Conservation (phyloP, 2,888 invertebrate genomes). For the Ormyrus labotus region DNA sequence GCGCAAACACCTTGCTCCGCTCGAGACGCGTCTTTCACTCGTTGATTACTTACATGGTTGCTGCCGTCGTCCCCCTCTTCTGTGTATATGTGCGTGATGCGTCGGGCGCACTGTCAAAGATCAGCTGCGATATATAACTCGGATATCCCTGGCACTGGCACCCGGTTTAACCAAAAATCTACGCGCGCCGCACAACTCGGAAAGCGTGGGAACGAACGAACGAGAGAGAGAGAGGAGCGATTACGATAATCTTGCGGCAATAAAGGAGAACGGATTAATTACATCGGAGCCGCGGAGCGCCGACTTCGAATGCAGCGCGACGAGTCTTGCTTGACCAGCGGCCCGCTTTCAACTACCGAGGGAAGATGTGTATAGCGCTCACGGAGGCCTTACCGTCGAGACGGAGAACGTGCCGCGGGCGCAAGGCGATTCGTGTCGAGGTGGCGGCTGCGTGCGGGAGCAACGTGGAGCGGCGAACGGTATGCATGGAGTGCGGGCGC, state of each 20-base stretch:
- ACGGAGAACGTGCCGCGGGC: background rate
- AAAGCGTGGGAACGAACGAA: too few species aligned
- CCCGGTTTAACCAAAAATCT: too few species aligned
- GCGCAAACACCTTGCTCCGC: slow-evolving; percentile 19
- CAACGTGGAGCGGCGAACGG: background rate
- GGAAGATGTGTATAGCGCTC: too few species aligned
- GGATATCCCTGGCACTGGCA: background rate
- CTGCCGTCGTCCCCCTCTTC: background rate
- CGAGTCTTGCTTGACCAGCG: slow-evolving; percentile 11
- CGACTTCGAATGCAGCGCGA: background rate
- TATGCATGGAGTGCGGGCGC: too few species aligned
- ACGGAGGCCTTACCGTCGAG: background rate
- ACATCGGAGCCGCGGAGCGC: too few species aligned
- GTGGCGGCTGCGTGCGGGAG: background rate
- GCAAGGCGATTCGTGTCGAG: background rate
- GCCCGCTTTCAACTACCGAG: slow-evolving; percentile 13
- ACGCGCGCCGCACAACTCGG: too few species aligned
- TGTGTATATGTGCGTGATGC: background rate
- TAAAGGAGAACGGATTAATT: too few species aligned
- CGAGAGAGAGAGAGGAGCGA: too few species aligned
- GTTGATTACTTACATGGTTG: slow-evolving; percentile 7
- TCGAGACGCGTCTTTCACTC: slow-evolving; percentile 20
- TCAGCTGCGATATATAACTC: too few species aligned
- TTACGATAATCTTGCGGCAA: too few species aligned
- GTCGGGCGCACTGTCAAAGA: background rate